A percentile compares a stretch with the other conserved stretches of the same genome.
Conservation (phyloP, 2,888 invertebrate species). For the Ariolimax columbianus region DNA sequence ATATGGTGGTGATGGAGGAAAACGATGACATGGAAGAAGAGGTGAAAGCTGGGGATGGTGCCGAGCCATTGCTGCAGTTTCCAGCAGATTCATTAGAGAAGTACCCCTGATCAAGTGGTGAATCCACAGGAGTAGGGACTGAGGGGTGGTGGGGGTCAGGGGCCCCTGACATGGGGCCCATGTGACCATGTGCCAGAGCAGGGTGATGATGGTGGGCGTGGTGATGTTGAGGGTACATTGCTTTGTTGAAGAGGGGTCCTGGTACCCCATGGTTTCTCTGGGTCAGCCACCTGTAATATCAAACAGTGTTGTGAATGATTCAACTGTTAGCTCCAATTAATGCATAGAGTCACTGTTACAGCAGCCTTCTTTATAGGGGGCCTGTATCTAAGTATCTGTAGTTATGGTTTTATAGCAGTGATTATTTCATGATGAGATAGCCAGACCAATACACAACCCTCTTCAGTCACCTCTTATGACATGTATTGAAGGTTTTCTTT, state of each 20-base stretch:
- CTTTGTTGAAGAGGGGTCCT: conserved; percentile 28
- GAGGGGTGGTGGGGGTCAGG: conserved; percentile 24
- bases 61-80: conserved; percentile 68
- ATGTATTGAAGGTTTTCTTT: no score
- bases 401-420: no score
- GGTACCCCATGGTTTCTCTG: conserved; percentile 5
- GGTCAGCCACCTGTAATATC: conserved; percentile 52
- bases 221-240: conserved; percentile 40
- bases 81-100: conserved; percentile 69
- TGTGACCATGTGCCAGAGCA: conserved; percentile 29
- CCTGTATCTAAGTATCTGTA: no score
- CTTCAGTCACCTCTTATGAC: no score
- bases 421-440: no score
- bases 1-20: conserved; percentile 55
- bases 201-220: conserved; percentile 34
- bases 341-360: no score
- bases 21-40: conserved; percentile 55
- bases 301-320: no score
- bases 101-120: conserved; percentile 74
- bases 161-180: conserved; percentile 30
- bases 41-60: conserved; percentile 58
- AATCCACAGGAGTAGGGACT: conserved; percentile 60
- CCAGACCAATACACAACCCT: no score
- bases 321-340: no score
- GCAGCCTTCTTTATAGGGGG: no score